Evolutionary conservation across 2,113 vertebrate genomes (phyloP), one percentile per base, ranked within the genome.

Genomic region (Neogale vison): DNA sequence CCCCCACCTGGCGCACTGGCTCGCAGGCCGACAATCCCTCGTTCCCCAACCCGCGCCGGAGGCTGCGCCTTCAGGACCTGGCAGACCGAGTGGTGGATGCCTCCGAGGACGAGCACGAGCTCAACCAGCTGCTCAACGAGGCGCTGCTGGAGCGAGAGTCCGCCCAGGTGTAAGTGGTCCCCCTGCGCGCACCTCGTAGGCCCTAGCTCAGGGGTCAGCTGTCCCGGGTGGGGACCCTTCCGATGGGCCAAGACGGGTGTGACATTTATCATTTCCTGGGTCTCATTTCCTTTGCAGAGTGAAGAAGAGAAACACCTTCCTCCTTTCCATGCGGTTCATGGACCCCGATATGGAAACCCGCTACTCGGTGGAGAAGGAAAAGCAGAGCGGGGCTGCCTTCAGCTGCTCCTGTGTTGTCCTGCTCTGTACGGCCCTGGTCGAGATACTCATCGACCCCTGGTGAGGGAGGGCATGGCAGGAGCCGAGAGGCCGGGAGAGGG

Each of bases 321-420:
- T 98, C 0, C 95, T 99, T 34, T 99, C 99, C 50, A 98, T 99
- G 97, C 98, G 99, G 18, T 99, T 99, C 97, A 97, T 99, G 84
- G 99, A 99, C 67, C 98, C 98, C 0, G 99, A 99, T 59, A 98
- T 99, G 98, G 99, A 99, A 96, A 99, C 98, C 0, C 99, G 99
- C 34, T 99, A 99, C 98, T 99, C 99, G 0, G 99, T 99, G 34
- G 99, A 99, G 98, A 99, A 99, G 98, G 99, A 99, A 93, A 99
- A 99, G 97, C 99, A 99, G 97, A 99, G 99, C 0, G 99, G 99
- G 0, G 99, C 99, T 0, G 99, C 99, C 82, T 99, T 99, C 98
- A 99, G 99, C 99, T 99, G 99, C 97, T 99, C 99, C 97, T 99
- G 99, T 2, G 99, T 99, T 0, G 99, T 99, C 79, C 99, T 99